These are phyloP conservation scores for Hesperia comma DNA, from an alignment of 2,888 invertebrate genomes.

Conservation along the genomic window DNA sequence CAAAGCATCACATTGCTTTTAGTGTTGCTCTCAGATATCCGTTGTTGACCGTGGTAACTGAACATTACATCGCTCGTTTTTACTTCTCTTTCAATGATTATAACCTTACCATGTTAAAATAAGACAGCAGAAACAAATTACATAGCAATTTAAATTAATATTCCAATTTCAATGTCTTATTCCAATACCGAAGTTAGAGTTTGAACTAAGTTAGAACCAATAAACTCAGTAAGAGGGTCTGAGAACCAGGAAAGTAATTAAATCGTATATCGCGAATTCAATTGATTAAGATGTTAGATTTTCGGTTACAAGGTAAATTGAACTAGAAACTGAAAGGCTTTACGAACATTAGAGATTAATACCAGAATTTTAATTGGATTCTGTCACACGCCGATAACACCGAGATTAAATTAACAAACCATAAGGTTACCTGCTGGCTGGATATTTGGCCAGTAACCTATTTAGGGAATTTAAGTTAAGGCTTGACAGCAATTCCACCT, in stretches of 20 bases:
- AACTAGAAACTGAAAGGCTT: background rate
- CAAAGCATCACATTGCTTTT: no score
- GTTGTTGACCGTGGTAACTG: no score
- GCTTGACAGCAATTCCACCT: no score
- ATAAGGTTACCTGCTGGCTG: no score
- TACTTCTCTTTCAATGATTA: no score
- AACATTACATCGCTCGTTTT: no score
- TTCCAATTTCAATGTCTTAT: constrained; percentile 3
- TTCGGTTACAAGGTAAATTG: constrained; percentile 41
- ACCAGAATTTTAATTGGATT: constrained; percentile 11
- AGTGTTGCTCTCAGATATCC: no score
- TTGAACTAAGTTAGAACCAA: constrained; percentile 14
- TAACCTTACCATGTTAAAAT: no score
- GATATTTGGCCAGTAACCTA: no score
- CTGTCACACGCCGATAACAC: background rate
- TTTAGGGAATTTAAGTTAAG: no score
- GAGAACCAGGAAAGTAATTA: constrained; percentile 37
- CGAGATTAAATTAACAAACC: background rate
- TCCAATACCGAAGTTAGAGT: background rate
- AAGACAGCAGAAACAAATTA: no score
- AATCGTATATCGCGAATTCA: constrained; percentile 37
- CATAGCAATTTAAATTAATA: background rate
- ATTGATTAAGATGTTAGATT: constrained; percentile 42
- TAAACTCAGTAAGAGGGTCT: background rate
- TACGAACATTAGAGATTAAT: constrained; percentile 8